Evolutionary conservation across 2,113 vertebrate genomes (phyloP), one percentile per base, ranked within the genome.

Genomic region (Mus pahari): DNA sequence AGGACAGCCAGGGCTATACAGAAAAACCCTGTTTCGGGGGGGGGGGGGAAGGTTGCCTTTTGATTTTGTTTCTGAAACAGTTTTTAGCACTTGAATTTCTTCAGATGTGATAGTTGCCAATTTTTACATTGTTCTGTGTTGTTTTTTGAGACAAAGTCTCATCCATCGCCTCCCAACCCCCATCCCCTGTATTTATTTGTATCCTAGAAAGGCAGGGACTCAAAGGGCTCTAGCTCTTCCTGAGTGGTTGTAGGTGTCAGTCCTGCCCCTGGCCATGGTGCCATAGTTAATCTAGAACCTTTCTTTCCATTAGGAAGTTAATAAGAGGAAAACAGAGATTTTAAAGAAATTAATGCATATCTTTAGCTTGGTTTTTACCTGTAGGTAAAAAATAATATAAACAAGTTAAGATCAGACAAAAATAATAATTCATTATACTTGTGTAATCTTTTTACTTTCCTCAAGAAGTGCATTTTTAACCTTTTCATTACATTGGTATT

Each of bases 331-430:
- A 95, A 45, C 11, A 95, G 66, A 33, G 83, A 90, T 90, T 90
- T n/a, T 11, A 64, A 96, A 75, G 42, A 71, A 64, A 64, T 90
- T 82, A 96, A 60, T 14, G 42, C 91, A 68, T 4, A 79, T 7
- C 6, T 10, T n/a, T 82, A 74, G 75, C 42, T 89, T 91, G 73
- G 7, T 93, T 94, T 94, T 96, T 45, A 89, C 7, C 73, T 92
- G 6, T 64, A 84, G 64, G 14, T 90, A 60, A 92, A 86, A 86
- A 94, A 26, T 95, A 90, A 92, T 88, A 83, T 70, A 90, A 92
- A 58, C 36, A 84, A 79, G 79, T 86, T 89, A 89, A 94, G 68
- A 78, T 88, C 77, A 71, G 42, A 50, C 77, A 74, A 96, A 96
- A 68, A 89, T 94, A 90, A 83, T 90, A 86, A 84, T 87, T 70